These are phyloP conservation scores for Rhynchophorus ferrugineus DNA, from an alignment of 1,140 invertebrate genomes.

Conservation along the genomic window DNA sequence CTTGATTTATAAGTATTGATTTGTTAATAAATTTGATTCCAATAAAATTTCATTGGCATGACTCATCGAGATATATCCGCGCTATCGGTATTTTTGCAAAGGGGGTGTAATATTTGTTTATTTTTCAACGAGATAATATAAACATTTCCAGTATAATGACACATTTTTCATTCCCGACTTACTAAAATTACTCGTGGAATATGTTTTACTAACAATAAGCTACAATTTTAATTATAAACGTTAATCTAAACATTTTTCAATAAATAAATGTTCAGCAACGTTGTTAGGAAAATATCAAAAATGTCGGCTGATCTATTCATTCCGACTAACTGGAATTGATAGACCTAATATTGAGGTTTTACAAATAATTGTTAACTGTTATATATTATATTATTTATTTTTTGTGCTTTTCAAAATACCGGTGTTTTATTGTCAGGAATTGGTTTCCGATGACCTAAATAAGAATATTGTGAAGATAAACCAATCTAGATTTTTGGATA, in stretches of 20 bases:
- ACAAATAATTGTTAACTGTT: slow-evolving; percentile 15
- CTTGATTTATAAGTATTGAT: slow-evolving; percentile 10
- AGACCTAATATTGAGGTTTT: too few relatives aligned
- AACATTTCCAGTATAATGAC: slow-evolving; percentile 16
- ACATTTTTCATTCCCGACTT: slow-evolving; percentile 21
- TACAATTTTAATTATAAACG: slow-evolving; percentile 22
- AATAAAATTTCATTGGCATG: slow-evolving; percentile 16
- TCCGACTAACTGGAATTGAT: background rate
- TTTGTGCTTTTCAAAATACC: background rate
- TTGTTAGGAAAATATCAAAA: slow-evolving; percentile 13
- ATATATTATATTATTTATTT: slow-evolving; percentile 16
- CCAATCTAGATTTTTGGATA: background rate
- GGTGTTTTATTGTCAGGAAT: background rate
- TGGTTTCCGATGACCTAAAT: background rate
- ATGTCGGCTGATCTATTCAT: slow-evolving; percentile 9
- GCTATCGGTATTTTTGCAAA: slow-evolving; percentile 12
- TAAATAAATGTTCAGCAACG: slow-evolving; percentile 17
- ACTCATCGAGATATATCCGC: slow-evolving; percentile 6
- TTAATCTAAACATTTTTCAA: slow-evolving; percentile 18
- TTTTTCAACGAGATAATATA: slow-evolving; percentile 14
- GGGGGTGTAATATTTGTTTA: slow-evolving; percentile 17
- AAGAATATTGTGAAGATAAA: background rate
- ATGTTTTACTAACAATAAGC: slow-evolving; percentile 23
- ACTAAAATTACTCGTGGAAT: slow-evolving; percentile 11
- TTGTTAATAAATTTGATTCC: slow-evolving; percentile 20